Base-by-base conservation (phyloP, 2,113 vertebrate species). In the Phasianus colchicus region DNA sequence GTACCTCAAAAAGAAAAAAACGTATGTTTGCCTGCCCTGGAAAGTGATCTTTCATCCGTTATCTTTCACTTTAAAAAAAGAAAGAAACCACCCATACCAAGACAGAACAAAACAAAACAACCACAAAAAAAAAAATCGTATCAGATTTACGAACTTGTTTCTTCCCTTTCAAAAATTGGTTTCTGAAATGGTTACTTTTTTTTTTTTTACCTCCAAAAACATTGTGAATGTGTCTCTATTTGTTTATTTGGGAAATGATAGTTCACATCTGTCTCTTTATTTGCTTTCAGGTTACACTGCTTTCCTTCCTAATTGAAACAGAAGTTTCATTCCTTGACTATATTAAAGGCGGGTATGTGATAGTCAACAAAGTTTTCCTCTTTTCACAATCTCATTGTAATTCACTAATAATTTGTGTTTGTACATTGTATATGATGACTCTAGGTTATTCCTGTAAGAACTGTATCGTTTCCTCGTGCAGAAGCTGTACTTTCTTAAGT, bases 271-370 rank as follows among this genome's bases (percentile, higher is more conserved):
- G 88, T 30, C 52, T 86, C 93, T 96, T 96, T 91, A 89, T 97
- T 97, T 96, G 66, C 77, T 97, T 93, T 76, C 96, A 99, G 99
- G 99, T 99, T 89, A 99, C 99, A 7, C 98, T 99, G 97, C 98
- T 99, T 92, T 99, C 99, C 60, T 99, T 99, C 97, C 98, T 99
- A 78, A 98, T 99, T 96, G 99, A 99, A 98, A 99, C 98, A 72
- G 99, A 99, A 97, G 99, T 99, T 97, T 99, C 99, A 96, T 99
- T 99, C 97, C 98, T 99, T 95, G 99, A 99, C 98, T 99, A 99
- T 97, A 99, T 99, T 97, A 99, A 99, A 98, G 99, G 99, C 97
- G 99, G 99, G 99, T 99, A 97, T 98, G 99, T 98, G 82, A 78
- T 83, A 90, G 42, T 60, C 67, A 92, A 57, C 88, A 94, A 92